Evolutionary conservation across 2,888 invertebrate species (phyloP), one percentile per base, ranked within the genome.

Genomic region (Stenodera caucasica): DNA sequence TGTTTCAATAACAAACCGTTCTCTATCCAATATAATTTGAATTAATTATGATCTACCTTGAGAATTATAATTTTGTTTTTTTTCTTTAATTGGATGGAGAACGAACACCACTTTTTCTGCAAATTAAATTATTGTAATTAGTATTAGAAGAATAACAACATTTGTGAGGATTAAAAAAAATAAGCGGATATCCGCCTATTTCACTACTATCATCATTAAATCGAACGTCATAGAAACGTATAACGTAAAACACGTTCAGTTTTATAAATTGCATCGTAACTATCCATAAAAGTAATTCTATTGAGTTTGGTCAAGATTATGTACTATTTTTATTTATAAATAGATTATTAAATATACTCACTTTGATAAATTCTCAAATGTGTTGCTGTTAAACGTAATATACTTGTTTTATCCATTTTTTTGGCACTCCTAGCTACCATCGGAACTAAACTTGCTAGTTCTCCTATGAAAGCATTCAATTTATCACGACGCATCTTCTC

Each of bases 401-500:
- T 90, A 68, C 93, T 92, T 23, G 95, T 95, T 82, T 96, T 96
- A 81, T 96, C 96, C 75, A 95, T 87, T 75, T 91, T 88, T 69
- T 93, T 89, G 53, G 91, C 88, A 65, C 93, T 91, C 75, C 88
- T 88, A 49, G 91, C 87, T 58, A 94, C 90, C 79, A 91, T 88
- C n/a, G 94, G 92, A 67, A 96, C 88, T 74, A 94, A 84, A 50
- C 87, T 84, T 66, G 92, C 91, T 78, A 96, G 85, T 77, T 92
- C 90, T 60, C 87, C 86, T 72, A 97, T 94, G 77, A 90, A 90
- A 30, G 88, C 86, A 82, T 96, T 96, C 71, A 96, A 86, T 78
- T 92, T 92, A 79, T 95, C 94, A 59, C 96, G 85, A 33, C 96
- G 87, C 80, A 91, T 89, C 81, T 96, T 96, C 79, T 97, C 96